These are phyloP conservation scores for Hapalemur alaotrensis DNA, from an alignment of 2,797 vertebrate genomes.

Conservation along the genomic window DNA sequence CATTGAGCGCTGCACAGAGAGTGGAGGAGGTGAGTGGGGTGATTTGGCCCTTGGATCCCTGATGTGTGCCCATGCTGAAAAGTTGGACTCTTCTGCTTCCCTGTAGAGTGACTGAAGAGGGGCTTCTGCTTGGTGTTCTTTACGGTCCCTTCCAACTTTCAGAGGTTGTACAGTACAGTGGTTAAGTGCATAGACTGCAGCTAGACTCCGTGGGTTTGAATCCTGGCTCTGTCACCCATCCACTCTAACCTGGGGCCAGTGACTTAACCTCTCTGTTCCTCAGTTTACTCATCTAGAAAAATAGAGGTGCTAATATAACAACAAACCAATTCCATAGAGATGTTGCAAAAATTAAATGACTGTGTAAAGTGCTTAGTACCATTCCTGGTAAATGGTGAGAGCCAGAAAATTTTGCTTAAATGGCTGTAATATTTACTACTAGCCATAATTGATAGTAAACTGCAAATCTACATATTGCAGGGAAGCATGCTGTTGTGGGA, in stretches of 20 bases:
- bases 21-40: background rate
- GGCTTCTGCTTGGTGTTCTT: background rate
- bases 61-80: background rate
- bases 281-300: background rate
- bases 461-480: background rate
- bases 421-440: background rate
- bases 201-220: background rate
- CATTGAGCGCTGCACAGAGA: no score
- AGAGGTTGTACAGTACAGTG: background rate
- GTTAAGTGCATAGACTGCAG: background rate
- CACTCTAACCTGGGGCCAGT: background rate
- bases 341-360: background rate
- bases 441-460: background rate
- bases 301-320: background rate
- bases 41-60: background rate
- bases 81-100: background rate
- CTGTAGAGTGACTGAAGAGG: background rate
- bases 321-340: background rate
- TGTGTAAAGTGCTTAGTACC: background rate
- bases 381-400: background rate
- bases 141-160: background rate
- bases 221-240: background rate
- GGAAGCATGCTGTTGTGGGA: background rate
- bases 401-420: background rate
- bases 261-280: background rate